phyloP scores from a whole-genome alignment of 2,888 invertebrate genomes.

The Tillus elongatus region DNA sequence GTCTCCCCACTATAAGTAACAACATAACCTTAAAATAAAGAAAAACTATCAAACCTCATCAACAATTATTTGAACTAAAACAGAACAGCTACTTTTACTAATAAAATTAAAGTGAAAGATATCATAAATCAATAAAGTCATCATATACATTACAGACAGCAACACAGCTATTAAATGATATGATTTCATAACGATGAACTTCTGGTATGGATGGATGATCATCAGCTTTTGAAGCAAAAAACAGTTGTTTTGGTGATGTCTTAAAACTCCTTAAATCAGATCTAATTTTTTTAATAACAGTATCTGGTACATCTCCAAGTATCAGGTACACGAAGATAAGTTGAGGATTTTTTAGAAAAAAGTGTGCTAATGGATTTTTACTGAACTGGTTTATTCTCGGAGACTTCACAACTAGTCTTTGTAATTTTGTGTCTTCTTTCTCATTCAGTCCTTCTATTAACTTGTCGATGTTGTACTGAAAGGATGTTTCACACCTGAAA shows the following conservation, averaged over 20 bases:
- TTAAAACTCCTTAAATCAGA: slow-evolving; percentile 12
- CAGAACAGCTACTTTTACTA: no score
- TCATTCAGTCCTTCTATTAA: slow-evolving; percentile 12
- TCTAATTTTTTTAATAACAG: slow-evolving; percentile 12
- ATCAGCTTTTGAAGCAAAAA: slow-evolving; percentile 16
- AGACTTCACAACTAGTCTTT: slow-evolving; percentile 15
- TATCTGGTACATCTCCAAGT: slow-evolving; percentile 10
- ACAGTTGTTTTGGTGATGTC: slow-evolving; percentile 15
- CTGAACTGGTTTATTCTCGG: background rate
- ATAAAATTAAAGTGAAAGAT: no score
- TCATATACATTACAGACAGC: slow-evolving; percentile 15
- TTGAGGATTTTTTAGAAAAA: slow-evolving; percentile 15
- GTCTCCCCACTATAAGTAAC: no score
- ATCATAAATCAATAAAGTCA: slow-evolving; percentile 8
- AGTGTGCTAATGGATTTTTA: slow-evolving; percentile 5
- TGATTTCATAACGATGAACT: slow-evolving; percentile 16
- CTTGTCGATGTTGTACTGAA: slow-evolving; percentile 11
- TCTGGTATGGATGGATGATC: slow-evolving; percentile 15
- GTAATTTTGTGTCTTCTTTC: slow-evolving; percentile 10
- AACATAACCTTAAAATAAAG: no score
- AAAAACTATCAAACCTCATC: no score
- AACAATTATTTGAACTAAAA: no score
- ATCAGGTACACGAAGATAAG: slow-evolving; percentile 17
- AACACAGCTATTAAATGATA: slow-evolving; percentile 17
- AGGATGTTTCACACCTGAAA: slow-evolving; percentile 9